These are phyloP conservation scores for Cassiopea xamachana DNA, from an alignment of 30 jellyfish, hydroid and myxozoan species.

Conservation along the genomic window DNA sequence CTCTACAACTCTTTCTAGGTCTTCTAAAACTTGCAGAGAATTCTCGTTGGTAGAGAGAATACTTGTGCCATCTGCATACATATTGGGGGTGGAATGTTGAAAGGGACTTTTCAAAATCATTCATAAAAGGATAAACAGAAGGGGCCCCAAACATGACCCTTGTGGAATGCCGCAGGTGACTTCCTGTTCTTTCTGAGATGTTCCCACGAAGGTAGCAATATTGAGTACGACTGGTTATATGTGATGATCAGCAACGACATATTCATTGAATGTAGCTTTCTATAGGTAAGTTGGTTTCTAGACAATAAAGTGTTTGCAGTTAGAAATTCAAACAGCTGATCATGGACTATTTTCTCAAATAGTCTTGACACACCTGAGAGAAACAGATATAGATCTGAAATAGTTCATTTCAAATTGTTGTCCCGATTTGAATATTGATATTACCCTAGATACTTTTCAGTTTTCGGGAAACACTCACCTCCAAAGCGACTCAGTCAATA, in stretches of 20 bases:
- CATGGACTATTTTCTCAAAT: conserved; percentile 16
- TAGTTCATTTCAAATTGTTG: background rate
- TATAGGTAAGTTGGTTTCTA: conserved; percentile 32
- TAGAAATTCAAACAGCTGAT: conserved; percentile 39
- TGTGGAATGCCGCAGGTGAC: background rate
- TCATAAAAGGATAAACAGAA: no score
- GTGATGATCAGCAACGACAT: background rate
- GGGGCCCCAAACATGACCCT: background rate
- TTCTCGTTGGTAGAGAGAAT: no score
- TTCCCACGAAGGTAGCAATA: background rate
- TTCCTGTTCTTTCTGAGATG: background rate
- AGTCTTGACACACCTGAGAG: conserved; percentile 26
- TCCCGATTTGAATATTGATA: conserved; percentile 38
- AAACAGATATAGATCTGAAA: conserved; percentile 21
- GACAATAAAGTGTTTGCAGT: conserved; percentile 11
- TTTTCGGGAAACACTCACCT: background rate
- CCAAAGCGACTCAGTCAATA: conserved; percentile 2
- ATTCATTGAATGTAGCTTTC: conserved; percentile 37
- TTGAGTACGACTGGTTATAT: background rate
- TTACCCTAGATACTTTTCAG: conserved; percentile 23
- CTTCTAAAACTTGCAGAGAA: no score
- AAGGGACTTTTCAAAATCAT: no score
- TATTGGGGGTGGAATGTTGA: no score
- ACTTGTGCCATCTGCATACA: no score
- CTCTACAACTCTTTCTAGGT: no score